A percentile compares a stretch with the other conserved stretches of the same genome.
Conservation (phyloP, 2,888 invertebrate genomes). For the Venusia cambrica region DNA sequence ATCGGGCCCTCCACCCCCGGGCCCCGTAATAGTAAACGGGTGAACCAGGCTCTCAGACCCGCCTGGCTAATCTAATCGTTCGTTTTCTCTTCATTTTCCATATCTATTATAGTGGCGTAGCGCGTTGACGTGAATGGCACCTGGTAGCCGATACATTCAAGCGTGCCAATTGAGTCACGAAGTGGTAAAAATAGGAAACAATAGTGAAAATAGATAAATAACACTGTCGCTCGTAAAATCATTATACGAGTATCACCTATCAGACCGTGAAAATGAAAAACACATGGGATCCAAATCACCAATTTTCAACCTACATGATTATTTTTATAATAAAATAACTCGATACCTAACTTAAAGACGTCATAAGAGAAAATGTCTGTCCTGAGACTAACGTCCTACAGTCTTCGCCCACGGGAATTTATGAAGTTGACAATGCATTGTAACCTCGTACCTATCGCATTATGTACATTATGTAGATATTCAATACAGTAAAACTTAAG, state of each 20-base stretch:
- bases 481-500: no score
- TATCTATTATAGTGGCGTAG: slow-evolving; percentile 26
- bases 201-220: slow-evolving; percentile 28
- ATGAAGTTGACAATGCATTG: no score
- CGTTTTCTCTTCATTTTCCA: slow-evolving; percentile 20
- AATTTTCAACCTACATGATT: slow-evolving; percentile 19
- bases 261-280: slow-evolving; percentile 12
- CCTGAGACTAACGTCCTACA: no score
- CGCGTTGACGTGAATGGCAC: slow-evolving; percentile 31
- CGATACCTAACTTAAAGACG: no score
- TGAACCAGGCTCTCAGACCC: slow-evolving; percentile 27
- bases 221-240: slow-evolving; percentile 21
- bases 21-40: slow-evolving; percentile 28
- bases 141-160: slow-evolving; percentile 28
- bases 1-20: slow-evolving; percentile 45
- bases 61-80: slow-evolving; percentile 25
- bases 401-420: no score
- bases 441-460: no score
- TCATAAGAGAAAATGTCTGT: no score
- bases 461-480: no score
- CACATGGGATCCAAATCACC: slow-evolving; percentile 1
- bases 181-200: slow-evolving; percentile 29
- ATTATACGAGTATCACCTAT: no score
- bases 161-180: slow-evolving; percentile 34
- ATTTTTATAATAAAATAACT: slow-evolving; percentile 90